These are phyloP conservation scores for Lutjanus erythropterus DNA, from an alignment of 2,113 vertebrate genomes.

Conservation along the genomic window DNA sequence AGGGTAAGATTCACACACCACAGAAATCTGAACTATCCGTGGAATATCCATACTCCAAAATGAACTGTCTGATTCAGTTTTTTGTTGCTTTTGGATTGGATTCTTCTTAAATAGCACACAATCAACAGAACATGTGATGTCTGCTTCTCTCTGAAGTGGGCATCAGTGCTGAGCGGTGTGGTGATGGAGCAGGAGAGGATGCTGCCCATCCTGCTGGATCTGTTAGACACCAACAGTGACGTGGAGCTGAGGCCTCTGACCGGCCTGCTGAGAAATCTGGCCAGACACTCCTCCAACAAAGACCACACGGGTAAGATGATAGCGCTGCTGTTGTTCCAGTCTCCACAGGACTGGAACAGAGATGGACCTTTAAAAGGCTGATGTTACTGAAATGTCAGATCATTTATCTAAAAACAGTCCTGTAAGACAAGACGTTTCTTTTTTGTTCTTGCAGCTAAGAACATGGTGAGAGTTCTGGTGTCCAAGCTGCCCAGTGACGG, in stretches of 20 bases:
- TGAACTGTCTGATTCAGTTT: neutral
- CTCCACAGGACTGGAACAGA: neutral
- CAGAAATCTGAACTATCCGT: neutral
- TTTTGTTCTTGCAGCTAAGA: constrained; percentile 86
- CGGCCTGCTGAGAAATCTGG: constrained; percentile 93
- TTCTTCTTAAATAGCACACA: neutral
- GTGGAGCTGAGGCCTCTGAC: constrained; percentile 91
- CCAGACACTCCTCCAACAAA: constrained; percentile 90
- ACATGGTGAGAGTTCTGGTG: constrained; percentile 91
- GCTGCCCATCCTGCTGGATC: constrained; percentile 91
- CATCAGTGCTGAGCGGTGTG: constrained; percentile 89
- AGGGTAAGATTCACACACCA: constrained; percentile 82
- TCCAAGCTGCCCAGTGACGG: constrained; percentile 89
- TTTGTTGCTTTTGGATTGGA: neutral
- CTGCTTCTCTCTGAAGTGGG: constrained; percentile 87
- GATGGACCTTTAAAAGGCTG: neutral
- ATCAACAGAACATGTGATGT: neutral
- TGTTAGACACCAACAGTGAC: constrained; percentile 88
- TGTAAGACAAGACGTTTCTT: neutral
- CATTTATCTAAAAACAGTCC: neutral
- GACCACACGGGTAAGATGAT: constrained; percentile 91
- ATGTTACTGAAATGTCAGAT: neutral
- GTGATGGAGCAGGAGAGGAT: constrained; percentile 94
- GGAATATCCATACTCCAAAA: neutral
- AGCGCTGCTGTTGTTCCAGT: neutral